These are phyloP conservation scores for Microcebus jonahi DNA, from an alignment of 2,113 vertebrate genomes.

Conservation along the genomic window DNA sequence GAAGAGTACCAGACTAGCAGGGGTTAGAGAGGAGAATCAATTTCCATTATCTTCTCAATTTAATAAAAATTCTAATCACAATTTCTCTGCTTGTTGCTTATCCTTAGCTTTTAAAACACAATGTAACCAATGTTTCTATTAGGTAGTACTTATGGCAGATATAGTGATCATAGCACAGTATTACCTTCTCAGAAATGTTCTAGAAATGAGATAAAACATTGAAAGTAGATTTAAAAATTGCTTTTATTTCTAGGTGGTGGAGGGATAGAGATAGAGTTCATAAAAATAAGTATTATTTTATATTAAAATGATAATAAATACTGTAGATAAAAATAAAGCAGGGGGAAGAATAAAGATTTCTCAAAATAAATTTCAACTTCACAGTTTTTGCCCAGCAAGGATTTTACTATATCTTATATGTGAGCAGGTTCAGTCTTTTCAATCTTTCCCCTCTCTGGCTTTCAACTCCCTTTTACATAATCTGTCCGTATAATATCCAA, in stretches of 20 bases:
- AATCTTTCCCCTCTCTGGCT: neutral
- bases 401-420: neutral
- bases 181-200: neutral
- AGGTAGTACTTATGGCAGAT: neutral
- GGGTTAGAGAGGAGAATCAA: neutral
- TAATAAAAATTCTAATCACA: neutral
- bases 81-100: neutral
- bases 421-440: fast-evolving
- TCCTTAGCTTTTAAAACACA: neutral
- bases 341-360: neutral
- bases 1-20: neutral
- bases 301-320: neutral
- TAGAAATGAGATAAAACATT: neutral
- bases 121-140: neutral
- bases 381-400: neutral
- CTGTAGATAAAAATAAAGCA: neutral
- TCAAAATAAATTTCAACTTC: neutral
- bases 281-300: neutral
- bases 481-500: neutral
- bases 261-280: neutral
- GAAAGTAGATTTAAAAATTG: neutral
- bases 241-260: neutral
- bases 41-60: neutral
- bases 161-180: neutral
- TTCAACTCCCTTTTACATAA: neutral